These are phyloP conservation scores for Eupithecia abbreviata DNA, from an alignment of 2,888 invertebrate species.

Conservation along the genomic window DNA sequence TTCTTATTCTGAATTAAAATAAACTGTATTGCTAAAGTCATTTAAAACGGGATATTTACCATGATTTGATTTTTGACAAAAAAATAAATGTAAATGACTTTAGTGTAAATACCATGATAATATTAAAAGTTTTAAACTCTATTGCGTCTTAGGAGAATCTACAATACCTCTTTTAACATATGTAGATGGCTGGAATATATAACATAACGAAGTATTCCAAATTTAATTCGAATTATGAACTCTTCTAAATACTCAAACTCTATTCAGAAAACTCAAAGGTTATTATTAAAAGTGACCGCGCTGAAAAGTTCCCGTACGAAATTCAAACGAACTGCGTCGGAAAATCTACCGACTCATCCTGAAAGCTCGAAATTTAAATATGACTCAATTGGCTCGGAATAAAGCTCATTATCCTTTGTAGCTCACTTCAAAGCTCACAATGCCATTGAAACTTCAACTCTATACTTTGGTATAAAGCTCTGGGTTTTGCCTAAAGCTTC, in stretches of 20 bases:
- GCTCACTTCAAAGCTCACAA: background rate
- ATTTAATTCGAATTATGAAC: background rate
- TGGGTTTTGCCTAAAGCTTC: background rate
- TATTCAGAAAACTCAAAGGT: background rate
- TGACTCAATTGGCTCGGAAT: background rate
- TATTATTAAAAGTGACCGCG: background rate
- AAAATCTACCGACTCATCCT: slow-evolving; percentile 1
- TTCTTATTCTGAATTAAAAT: too few relatives aligned
- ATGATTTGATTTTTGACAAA: too few relatives aligned
- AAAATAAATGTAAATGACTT: too few relatives aligned
- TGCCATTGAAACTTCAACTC: slow-evolving; percentile 8
- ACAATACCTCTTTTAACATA: too few relatives aligned
- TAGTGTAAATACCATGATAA: too few relatives aligned
- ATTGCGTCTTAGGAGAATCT: too few relatives aligned
- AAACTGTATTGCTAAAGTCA: too few relatives aligned
- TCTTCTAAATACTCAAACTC: background rate
- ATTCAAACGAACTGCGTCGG: background rate
- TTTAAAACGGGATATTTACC: too few relatives aligned
- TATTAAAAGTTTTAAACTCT: too few relatives aligned
- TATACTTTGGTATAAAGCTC: background rate
- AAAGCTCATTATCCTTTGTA: background rate
- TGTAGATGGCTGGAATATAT: background rate
- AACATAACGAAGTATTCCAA: background rate
- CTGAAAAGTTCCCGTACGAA: background rate
- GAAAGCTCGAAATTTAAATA: background rate